phyloP scores from a whole-genome alignment of 1,140 invertebrate species.

The Lysiphlebus fabarum region DNA sequence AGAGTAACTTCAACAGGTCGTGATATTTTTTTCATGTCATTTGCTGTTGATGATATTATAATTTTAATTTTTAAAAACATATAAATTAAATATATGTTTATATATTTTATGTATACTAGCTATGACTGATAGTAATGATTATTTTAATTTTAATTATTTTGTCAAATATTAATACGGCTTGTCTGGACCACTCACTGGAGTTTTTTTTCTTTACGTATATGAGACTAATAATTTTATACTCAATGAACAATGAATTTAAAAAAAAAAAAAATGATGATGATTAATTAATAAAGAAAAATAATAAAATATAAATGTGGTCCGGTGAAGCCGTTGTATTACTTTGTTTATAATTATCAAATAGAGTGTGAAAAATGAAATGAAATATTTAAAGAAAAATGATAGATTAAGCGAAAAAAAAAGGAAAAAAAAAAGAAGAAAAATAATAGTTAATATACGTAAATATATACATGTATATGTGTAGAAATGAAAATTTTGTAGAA shows the following conservation, averaged over 20 bases:
- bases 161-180: no score
- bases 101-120: no score
- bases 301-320: no score
- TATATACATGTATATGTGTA: conserved; percentile 6
- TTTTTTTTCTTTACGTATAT: no score
- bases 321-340: neutral
- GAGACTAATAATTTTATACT: no score
- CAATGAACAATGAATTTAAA: neutral
- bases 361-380: conserved; percentile 6
- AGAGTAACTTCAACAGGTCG: conserved; percentile 4
- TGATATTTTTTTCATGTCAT: conserved; percentile 19
- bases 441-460: conserved; percentile 12
- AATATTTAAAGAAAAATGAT: conserved; percentile 14
- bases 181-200: no score
- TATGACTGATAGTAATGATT: no score
- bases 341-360: conserved; percentile 14
- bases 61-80: conserved; percentile 15
- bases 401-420: conserved; percentile 16
- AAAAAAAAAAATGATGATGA: no score
- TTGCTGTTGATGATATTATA: conserved; percentile 10
- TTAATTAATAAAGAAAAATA: no score
- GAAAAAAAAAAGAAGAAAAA: conserved; percentile 22
- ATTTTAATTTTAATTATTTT: no score
- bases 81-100: neutral
- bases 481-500: conserved; percentile 14